Percentiles rank a stretch among this genome's conserved stretches.
phyloP scores from a whole-genome alignment of 2,113 vertebrate species.

The Saguinus midas region DNA sequence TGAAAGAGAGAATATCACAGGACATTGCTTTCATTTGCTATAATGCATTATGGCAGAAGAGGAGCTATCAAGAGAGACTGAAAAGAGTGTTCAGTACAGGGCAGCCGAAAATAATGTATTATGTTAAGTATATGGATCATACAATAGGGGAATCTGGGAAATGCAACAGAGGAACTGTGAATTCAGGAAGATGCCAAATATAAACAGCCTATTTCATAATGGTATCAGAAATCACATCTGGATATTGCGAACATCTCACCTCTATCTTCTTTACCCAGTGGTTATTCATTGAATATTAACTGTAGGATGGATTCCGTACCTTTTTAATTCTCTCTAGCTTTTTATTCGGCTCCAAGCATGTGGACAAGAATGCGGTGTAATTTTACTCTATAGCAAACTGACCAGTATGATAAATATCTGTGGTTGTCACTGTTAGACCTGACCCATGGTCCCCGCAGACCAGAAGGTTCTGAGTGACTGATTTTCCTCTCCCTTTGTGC shows the following conservation, averaged over 20 bases:
- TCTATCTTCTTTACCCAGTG: background rate
- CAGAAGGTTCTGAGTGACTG: slow-evolving; percentile 80
- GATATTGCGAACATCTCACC: background rate
- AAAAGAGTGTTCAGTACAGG: background rate
- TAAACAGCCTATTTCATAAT: background rate
- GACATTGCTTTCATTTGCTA: background rate
- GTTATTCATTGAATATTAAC: background rate
- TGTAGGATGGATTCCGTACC: background rate
- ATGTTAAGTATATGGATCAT: background rate
- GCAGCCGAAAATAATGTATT: background rate
- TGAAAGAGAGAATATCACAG: background rate
- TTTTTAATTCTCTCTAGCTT: background rate
- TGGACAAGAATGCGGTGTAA: slow-evolving; percentile 15
- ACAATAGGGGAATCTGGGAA: background rate
- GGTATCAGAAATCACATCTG: background rate
- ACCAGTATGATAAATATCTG: slow-evolving; percentile 66
- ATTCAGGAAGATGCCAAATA: background rate
- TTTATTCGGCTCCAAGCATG: slow-evolving; percentile 4
- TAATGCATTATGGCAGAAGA: background rate
- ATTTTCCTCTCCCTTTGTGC: slow-evolving; percentile 69
- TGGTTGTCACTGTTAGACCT: slow-evolving; percentile 69
- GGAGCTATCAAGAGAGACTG: background rate
- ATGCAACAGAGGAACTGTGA: background rate
- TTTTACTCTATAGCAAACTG: slow-evolving; percentile 65
- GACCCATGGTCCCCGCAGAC: slow-evolving; percentile 71